Evolutionary conservation across 2,113 vertebrate genomes (phyloP).

Genomic region (Todiramphus saurophagus): DNA sequence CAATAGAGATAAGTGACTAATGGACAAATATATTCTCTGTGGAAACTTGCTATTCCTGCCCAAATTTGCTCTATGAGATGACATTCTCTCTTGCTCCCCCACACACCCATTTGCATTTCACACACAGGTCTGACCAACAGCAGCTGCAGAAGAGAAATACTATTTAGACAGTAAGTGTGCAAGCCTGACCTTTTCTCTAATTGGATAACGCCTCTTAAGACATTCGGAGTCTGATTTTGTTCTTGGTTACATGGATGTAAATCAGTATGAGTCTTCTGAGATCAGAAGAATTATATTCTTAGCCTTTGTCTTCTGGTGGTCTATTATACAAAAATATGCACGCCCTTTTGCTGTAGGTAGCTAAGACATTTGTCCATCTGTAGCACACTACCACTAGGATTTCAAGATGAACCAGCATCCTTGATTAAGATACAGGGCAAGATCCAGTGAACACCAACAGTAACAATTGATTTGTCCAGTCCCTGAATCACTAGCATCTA

Average conservation of each 20-base stretch:
- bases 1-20: not conserved
- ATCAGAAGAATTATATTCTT: not conserved
- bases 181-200: conserved; percentile 42
- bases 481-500: not conserved
- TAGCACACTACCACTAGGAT: not conserved
- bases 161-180: conserved; percentile 10
- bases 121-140: conserved; percentile 22
- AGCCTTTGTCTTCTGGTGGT: not conserved
- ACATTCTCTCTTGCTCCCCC: conserved; percentile 6
- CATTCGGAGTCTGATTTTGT: not conserved
- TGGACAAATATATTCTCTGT: not conserved
- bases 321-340: not conserved
- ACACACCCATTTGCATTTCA: not conserved
- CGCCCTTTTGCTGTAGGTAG: not conserved
- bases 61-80: not conserved
- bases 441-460: not conserved
- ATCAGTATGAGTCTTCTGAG: not conserved
- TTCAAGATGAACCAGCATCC: not conserved
- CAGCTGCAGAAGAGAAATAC: not conserved
- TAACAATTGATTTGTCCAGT: not conserved
- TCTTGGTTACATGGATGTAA: not conserved
- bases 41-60: not conserved
- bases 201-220: not conserved
- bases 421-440: not conserved
- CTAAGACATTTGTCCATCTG: not conserved